Conservation (phyloP, 2,888 invertebrate genomes). For the Macaria liturata region DNA sequence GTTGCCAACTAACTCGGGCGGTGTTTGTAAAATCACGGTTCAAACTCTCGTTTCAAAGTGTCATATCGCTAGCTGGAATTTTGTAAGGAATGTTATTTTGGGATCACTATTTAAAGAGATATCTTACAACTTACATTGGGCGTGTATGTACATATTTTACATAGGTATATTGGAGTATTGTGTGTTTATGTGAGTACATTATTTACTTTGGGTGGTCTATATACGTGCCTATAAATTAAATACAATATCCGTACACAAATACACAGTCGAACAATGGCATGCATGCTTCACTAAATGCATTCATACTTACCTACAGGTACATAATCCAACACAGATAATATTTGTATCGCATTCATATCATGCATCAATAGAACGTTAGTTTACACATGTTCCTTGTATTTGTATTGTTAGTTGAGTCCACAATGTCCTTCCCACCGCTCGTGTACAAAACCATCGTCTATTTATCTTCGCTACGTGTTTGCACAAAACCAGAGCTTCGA, state of each 20-base stretch:
- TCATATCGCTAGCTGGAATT: slow-evolving; percentile 28
- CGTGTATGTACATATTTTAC: slow-evolving; percentile 2
- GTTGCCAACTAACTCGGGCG: slow-evolving; percentile 60
- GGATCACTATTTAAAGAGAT: not conserved
- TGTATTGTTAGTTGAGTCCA: slow-evolving; percentile 47
- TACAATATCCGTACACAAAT: too few relatives aligned
- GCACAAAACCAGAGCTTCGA: slow-evolving; percentile 61
- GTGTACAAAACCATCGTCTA: slow-evolving; percentile 58
- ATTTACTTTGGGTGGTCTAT: too few relatives aligned
- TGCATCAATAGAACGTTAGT: slow-evolving; percentile 53
- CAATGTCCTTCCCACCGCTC: slow-evolving; percentile 54
- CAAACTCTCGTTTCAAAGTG: slow-evolving; percentile 22
- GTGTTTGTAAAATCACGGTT: slow-evolving; percentile 31
- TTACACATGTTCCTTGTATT: slow-evolving; percentile 46
- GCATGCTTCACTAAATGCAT: too few relatives aligned
- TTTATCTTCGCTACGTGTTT: slow-evolving; percentile 62
- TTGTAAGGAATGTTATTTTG: slow-evolving; percentile 43
- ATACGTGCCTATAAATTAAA: too few relatives aligned
- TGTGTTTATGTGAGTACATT: too few relatives aligned
- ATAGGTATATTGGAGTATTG: too few relatives aligned
- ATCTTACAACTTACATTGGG: too few relatives aligned
- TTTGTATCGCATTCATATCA: too few relatives aligned
- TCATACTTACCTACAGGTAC: not conserved
- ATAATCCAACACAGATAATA: slow-evolving; percentile 22
- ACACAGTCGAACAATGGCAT: too few relatives aligned